Percentiles rank a stretch among this genome's conserved stretches.
phyloP scores from a whole-genome alignment of 2,113 vertebrate species.

The Climacteris rufus region DNA sequence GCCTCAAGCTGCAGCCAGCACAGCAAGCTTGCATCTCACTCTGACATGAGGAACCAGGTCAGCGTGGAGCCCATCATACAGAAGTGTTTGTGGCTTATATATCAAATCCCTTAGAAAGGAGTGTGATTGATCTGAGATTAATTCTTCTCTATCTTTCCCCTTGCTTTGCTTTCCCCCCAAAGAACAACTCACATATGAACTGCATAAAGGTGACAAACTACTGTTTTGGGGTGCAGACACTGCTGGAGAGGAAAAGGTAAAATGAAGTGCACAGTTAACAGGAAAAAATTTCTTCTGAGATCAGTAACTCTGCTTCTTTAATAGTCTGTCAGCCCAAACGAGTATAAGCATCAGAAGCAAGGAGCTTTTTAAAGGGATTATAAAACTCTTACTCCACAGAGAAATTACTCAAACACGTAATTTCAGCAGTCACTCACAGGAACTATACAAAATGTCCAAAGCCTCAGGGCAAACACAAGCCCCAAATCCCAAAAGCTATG shows the following conservation, averaged over 20 bases:
- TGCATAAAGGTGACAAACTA: background rate
- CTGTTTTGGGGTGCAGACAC: background rate
- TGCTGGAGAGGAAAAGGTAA: background rate
- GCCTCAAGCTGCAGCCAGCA: background rate
- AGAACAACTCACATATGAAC: background rate
- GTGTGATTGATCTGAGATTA: background rate
- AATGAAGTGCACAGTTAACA: background rate
- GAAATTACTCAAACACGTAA: background rate
- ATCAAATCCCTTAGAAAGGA: background rate
- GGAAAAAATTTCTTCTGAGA: background rate
- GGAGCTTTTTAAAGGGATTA: background rate
- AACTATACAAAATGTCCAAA: background rate
- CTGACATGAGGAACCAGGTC: accelerated
- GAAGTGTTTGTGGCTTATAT: background rate
- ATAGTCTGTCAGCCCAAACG: background rate
- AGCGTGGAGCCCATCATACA: background rate
- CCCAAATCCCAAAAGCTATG: background rate
- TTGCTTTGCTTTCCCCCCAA: background rate
- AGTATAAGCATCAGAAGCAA: background rate
- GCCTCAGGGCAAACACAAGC: background rate
- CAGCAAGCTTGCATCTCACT: background rate
- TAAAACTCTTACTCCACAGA: background rate
- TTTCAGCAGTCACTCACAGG: background rate
- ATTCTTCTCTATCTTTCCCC: background rate
- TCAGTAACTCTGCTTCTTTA: constrained; percentile 23